phyloP scores from a whole-genome alignment of 2,888 invertebrate genomes.

The Drosophila seclusa region DNA sequence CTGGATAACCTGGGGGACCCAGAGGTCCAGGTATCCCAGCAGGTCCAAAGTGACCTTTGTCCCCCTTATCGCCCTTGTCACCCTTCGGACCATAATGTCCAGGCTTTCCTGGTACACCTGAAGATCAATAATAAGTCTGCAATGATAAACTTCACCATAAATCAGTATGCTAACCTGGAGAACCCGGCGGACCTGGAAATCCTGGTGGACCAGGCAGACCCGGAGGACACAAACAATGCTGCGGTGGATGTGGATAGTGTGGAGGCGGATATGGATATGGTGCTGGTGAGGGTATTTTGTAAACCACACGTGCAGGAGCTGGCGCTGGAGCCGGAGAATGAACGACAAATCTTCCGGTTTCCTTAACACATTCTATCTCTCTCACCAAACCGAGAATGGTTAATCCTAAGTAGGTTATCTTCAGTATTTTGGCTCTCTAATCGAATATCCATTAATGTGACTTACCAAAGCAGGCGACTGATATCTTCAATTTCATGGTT shows the following conservation, averaged over 20 bases:
- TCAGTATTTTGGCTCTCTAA: neutral
- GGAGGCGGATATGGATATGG: constrained; percentile 42
- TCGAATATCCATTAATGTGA: neutral
- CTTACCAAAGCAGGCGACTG: constrained; percentile 57
- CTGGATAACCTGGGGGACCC: constrained; percentile 44
- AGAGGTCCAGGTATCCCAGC: constrained; percentile 36
- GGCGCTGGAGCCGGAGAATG: constrained; percentile 34
- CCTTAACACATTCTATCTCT: constrained; percentile 27
- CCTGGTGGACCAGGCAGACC: constrained; percentile 51
- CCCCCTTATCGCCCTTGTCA: constrained; percentile 49
- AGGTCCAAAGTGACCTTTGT: constrained; percentile 41
- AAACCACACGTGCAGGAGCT: constrained; percentile 45
- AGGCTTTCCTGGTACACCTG: constrained; percentile 27
- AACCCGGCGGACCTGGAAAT: constrained; percentile 30
- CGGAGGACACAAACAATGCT: constrained; percentile 51
- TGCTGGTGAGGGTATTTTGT: constrained; percentile 47
- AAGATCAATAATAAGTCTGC: neutral
- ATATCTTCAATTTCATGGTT: constrained; percentile 59
- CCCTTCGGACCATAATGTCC: constrained; percentile 44
- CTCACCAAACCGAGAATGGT: constrained; percentile 4
- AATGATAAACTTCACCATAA: neutral
- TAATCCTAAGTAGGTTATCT: constrained; percentile 10
- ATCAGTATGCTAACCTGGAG: constrained; percentile 19
- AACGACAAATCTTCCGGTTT: constrained; percentile 52
- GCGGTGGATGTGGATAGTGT: constrained; percentile 19